Base-by-base conservation (phyloP, 2,888 invertebrate species). In the Diarsia rubi region DNA sequence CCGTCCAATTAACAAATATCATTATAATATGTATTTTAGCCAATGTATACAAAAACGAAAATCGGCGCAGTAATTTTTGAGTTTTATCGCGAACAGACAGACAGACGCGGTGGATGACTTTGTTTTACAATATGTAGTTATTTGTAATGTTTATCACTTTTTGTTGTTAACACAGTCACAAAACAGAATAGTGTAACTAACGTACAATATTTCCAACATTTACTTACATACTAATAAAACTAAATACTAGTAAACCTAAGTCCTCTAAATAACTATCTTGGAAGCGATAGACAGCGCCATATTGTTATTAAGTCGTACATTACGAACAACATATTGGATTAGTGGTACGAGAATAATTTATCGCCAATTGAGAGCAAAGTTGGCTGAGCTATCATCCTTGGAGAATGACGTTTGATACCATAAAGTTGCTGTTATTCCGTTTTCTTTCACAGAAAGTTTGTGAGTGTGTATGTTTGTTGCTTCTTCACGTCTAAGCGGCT, bases 331-430 rank as follows among this genome's bases (percentile, higher is more conserved):
- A 54, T 81, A 77, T 82, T 68, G 52, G 68, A 82, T 82, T 54
- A 71, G 72, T 66, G 59, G 31, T 57, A 44, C 9, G n/a, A 31
- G 69, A 73, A 75, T 81, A 75, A 84, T 71, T 75, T 82, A 84
- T 66, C 21, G 44, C 63, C 47, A 63, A 73, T 81, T 42, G 47
- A 47, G 64, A 69, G n/a, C n/a, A 52, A 74, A 69, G 52, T 65
- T 74, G 24, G 44, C 19, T 45, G 21, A 65, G 65, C 59, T 72
- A n/a, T 44, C 6, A 52, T 54, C 52, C 79, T 44, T 31, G 8
- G 65, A 62, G 77, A 47, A 19, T 27, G 12, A 62, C 42, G n/a
- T 62, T 42, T 62, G 62, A 62, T 12, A 62, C 14, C 62, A 42
- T n/a, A 14, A 16, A n/a, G 42, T 24, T 42, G 14, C 2, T 42